Evolutionary conservation across 2,888 invertebrate species (phyloP).

Genomic region (Micropterix aruncella): DNA sequence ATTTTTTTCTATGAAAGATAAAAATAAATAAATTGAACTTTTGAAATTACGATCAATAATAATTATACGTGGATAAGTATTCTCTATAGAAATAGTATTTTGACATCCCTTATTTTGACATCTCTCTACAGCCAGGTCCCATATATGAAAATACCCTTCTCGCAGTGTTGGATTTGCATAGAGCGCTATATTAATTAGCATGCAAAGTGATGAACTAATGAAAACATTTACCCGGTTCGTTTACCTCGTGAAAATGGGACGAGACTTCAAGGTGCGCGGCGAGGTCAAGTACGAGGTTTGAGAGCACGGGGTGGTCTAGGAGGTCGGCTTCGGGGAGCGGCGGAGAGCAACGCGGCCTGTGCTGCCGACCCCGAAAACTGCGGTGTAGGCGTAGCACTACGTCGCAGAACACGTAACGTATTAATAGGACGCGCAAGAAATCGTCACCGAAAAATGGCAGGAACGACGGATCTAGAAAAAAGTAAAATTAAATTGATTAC

Average conservation of each 20-base stretch:
- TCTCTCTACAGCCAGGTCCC: too few relatives aligned
- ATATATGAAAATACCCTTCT: too few relatives aligned
- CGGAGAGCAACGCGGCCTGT: slow-evolving; percentile 76
- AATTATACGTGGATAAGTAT: too few relatives aligned
- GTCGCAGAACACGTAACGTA: slow-evolving; percentile 90
- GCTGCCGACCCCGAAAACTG: slow-evolving; percentile 69
- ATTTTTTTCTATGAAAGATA: too few relatives aligned
- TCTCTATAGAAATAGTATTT: too few relatives aligned
- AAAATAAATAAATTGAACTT: too few relatives aligned
- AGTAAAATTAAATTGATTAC: too few relatives aligned
- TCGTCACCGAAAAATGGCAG: slow-evolving; percentile 91
- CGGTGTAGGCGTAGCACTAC: slow-evolving; percentile 80
- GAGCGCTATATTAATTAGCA: too few relatives aligned
- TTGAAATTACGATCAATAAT: too few relatives aligned
- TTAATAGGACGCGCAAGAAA: slow-evolving; percentile 74
- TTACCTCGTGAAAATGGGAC: background rate
- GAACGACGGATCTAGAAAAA: slow-evolving; percentile 45
- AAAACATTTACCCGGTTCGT: background rate
- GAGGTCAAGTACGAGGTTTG: slow-evolving; percentile 68
- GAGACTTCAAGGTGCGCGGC: slow-evolving; percentile 72
- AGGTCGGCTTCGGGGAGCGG: slow-evolving; percentile 77
- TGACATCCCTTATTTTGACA: too few relatives aligned
- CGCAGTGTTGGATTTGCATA: too few relatives aligned
- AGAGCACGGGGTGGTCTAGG: slow-evolving; percentile 68
- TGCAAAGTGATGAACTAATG: background rate